These are phyloP conservation scores for Sarcophaga subvicina DNA, from an alignment of 2,888 invertebrate species.

Conservation along the genomic window DNA sequence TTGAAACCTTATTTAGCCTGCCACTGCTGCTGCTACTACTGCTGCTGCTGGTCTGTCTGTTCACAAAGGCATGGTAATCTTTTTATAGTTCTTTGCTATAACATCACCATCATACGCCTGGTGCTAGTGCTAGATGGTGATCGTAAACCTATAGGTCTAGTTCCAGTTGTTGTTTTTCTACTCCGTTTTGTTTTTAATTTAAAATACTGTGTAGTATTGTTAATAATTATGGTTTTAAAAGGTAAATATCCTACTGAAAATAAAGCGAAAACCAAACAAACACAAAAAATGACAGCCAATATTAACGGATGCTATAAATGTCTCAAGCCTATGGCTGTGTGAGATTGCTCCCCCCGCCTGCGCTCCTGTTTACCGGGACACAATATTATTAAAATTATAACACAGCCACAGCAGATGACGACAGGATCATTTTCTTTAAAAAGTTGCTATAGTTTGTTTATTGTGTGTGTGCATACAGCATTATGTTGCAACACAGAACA, in stretches of 20 bases:
- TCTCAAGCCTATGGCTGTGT: constrained; percentile 18
- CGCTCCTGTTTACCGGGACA: neutral
- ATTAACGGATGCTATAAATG: constrained; percentile 52
- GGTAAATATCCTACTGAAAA: constrained; percentile 66
- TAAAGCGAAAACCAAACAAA: constrained; percentile 11
- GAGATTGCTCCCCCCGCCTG: constrained; percentile 16
- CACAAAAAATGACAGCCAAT: constrained; percentile 2
- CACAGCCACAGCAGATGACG: constrained; percentile 69
- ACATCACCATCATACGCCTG: constrained; percentile 26
- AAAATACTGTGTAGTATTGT: constrained; percentile 63
- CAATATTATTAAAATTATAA: constrained; percentile 58
- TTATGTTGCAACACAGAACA: constrained; percentile 10
- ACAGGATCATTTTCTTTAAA: constrained; percentile 71
- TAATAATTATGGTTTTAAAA: constrained; percentile 68
- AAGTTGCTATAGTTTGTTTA: constrained; percentile 29
- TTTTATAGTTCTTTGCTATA: constrained; percentile 53
- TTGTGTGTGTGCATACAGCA: neutral
- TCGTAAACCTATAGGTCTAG: constrained; percentile 3
- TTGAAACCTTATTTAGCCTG: constrained; percentile 19
- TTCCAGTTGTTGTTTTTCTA: constrained; percentile 14
- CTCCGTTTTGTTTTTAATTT: constrained; percentile 43
- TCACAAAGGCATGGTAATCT: constrained; percentile 20
- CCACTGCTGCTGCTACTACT: neutral
- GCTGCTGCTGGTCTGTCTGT: neutral
- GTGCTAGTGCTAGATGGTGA: neutral